Conservation (phyloP, 2,113 vertebrate species). For the Eubucco bourcierii region DNA sequence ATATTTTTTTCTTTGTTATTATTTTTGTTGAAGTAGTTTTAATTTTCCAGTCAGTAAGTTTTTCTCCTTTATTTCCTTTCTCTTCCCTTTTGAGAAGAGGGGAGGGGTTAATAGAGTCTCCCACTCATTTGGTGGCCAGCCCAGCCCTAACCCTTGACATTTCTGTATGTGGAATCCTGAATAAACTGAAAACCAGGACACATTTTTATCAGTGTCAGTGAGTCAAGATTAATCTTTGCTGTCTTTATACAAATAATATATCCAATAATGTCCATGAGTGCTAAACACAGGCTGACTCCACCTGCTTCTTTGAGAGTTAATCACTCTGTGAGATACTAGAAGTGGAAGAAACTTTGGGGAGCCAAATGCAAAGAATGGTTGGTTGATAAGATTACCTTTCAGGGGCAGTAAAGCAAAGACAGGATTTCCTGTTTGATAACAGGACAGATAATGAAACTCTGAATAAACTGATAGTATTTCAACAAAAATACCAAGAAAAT, state of each 20-base stretch:
- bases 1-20: no score
- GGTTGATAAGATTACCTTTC: slow-evolving; percentile 30
- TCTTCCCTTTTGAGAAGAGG: no score
- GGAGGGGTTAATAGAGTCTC: no score
- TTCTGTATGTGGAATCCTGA: neutral
- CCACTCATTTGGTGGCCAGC: no score
- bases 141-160: neutral
- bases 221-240: neutral
- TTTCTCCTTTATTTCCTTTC: no score
- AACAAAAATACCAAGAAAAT: neutral
- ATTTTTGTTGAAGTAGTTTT: no score
- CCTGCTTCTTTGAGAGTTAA: neutral
- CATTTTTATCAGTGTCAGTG: neutral
- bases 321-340: neutral
- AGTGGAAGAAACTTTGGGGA: slow-evolving; percentile 28
- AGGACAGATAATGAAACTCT: slow-evolving; percentile 1
- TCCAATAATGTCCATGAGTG: neutral
- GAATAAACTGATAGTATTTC: neutral
- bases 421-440: slow-evolving; percentile 48
- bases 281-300: slow-evolving; percentile 6
- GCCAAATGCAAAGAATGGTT: neutral
- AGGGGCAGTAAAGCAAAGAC: slow-evolving; percentile 31
- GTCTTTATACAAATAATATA: neutral
- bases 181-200: neutral
- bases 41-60: no score